Evolutionary conservation across 2,888 invertebrate genomes (phyloP), one percentile per base, ranked within the genome.

Genomic region (Elysia crispata): DNA sequence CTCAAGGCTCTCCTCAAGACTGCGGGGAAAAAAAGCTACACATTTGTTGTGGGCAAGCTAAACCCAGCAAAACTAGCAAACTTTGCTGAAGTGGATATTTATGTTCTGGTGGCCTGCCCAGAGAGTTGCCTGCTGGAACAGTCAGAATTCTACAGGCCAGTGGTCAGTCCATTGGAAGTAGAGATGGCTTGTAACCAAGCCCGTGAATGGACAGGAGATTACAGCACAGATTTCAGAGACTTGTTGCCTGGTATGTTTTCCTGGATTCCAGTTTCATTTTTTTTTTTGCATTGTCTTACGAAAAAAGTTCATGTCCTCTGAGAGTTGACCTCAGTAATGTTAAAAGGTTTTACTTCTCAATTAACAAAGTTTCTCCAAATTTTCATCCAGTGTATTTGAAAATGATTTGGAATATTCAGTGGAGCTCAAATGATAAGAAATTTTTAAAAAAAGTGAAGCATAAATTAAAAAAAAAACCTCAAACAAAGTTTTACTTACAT

Each of bases 51-150:
- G 77, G 99, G 98, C 6, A 97, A 98, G 91, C 96, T 98, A 1
- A 98, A 97, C 93, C 96, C 96, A 18, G 95, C 97, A 0, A 99
- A 99, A 92, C 93, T 99, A 82, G 97, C 98, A 0, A 99, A 99
- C 93, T 98, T 98, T 92, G 95, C 96, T 78, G 97, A 97, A 79
- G 91, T 99, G 84, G 98, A 99, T 89, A 94, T 96, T 66, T 99
- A 97, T 93, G 96, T 98, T 0, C 94, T 97, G 88, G 95, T 99
- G 76, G 95, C 97, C 0, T 99, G 99, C 90, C 95, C 97, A 1
- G 97, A 98, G 92, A 97, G 96, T 89, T 95, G 96, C 25, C 86
- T 94, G 84, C 94, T 97, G 62, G 95, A 96, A 89, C 95, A 95
- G 73, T 94, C 95, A 86, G 97, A 98, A 78, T 98, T 96, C 91